Evolutionary conservation across 1,140 invertebrate species (phyloP).

Genomic region (Conus betulinus): DNA sequence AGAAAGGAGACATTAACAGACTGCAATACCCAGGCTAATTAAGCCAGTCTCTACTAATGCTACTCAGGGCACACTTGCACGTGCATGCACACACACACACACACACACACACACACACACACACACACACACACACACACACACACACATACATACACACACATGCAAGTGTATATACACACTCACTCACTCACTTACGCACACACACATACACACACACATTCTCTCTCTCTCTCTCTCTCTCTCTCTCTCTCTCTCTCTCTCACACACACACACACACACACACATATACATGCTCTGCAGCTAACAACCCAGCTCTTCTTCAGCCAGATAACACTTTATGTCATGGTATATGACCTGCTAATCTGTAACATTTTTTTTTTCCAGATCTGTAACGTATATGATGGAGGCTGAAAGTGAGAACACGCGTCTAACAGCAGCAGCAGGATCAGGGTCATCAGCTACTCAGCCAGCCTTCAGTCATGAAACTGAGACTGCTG

Average conservation of each 20-base stretch:
- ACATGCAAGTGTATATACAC: too few species aligned
- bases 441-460: conserved; percentile 20
- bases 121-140: conserved; percentile 17
- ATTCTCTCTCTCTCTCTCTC: neutral
- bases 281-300: neutral
- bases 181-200: too few species aligned
- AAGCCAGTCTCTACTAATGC: neutral
- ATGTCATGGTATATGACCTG: too few species aligned
- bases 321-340: too few species aligned
- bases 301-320: too few species aligned
- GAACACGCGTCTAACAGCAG: conserved; percentile 39
- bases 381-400: too few species aligned
- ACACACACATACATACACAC: too few species aligned
- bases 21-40: too few species aligned
- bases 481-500: conserved; percentile 43
- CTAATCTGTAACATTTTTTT: neutral
- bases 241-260: neutral
- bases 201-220: neutral
- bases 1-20: too few species aligned
- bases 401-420: conserved; percentile 39
- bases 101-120: neutral
- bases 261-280: conserved; percentile 1
- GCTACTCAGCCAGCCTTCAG: conserved; percentile 39
- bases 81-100: neutral
- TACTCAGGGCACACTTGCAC: neutral